Conservation (phyloP, 2,113 vertebrate species). For the Silurus meridionalis region DNA sequence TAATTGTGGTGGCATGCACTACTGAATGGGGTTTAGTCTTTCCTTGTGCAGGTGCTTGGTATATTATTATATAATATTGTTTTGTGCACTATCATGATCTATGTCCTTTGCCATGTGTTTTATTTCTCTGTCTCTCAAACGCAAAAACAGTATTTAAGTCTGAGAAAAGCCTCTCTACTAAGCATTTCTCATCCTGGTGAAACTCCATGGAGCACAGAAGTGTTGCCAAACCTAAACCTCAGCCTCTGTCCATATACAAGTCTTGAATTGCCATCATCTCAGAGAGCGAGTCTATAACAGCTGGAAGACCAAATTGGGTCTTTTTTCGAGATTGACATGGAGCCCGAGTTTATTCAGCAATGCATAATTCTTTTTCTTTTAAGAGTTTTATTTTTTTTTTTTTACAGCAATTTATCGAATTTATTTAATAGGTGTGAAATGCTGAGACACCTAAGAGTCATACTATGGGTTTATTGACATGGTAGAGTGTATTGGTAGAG, state of each 20-base stretch:
- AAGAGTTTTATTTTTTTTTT: not conserved
- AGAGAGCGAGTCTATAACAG: slow-evolving; percentile 41
- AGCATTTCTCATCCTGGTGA: slow-evolving; percentile 45
- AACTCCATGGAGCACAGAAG: slow-evolving; percentile 11
- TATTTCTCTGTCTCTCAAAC: not conserved
- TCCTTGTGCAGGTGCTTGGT: slow-evolving; percentile 25
- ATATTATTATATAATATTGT: slow-evolving; percentile 2
- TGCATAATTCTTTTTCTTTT: slow-evolving; percentile 20
- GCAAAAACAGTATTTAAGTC: slow-evolving; percentile 39
- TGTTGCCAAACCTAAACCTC: slow-evolving; percentile 48
- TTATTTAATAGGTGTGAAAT: slow-evolving; percentile 47
- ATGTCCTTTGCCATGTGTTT: slow-evolving; percentile 22
- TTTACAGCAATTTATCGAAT: slow-evolving; percentile 9
- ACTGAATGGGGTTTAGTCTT: not conserved
- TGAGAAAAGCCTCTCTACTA: slow-evolving; percentile 29
- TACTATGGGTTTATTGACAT: not conserved
- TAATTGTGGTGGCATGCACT: not conserved
- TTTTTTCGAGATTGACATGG: slow-evolving; percentile 33
- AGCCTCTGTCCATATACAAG: slow-evolving; percentile 29
- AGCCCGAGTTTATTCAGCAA: slow-evolving; percentile 31
- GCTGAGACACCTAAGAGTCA: not conserved
- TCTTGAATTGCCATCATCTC: slow-evolving; percentile 70
- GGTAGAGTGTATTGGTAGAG: not conserved
- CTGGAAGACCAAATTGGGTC: slow-evolving; percentile 38
- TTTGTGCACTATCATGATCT: slow-evolving; percentile 5